These are phyloP conservation scores for Tenthredo mesomela DNA, from an alignment of 2,888 invertebrate genomes.

Conservation along the genomic window DNA sequence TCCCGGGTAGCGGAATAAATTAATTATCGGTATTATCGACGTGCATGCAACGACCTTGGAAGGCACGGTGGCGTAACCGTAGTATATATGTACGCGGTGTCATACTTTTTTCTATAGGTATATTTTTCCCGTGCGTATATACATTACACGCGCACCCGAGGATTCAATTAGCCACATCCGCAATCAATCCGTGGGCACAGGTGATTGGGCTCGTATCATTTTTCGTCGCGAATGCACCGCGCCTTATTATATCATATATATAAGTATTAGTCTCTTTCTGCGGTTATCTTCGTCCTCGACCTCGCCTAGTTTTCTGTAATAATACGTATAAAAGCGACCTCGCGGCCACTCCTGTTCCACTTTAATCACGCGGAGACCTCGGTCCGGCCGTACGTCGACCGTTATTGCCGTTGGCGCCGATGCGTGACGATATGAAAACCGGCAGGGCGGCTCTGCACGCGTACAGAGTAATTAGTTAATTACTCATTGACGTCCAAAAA, in stretches of 20 bases:
- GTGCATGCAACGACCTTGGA: background rate
- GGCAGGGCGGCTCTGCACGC: background rate
- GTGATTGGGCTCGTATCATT: background rate
- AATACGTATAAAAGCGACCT: background rate
- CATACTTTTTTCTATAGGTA: background rate
- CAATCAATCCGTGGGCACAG: conserved; percentile 1
- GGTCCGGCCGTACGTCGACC: background rate
- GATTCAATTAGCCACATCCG: conserved; percentile 20
- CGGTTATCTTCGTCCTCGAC: conserved; percentile 10
- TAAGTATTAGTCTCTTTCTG: too few relatives aligned
- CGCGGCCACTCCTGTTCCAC: conserved; percentile 39
- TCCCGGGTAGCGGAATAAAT: background rate
- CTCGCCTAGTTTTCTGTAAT: background rate
- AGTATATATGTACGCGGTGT: background rate
- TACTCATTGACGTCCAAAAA: conserved; percentile 8
- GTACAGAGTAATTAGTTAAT: conserved; percentile 36
- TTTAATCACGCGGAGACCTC: conserved; percentile 34
- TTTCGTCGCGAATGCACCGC: background rate
- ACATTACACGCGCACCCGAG: background rate
- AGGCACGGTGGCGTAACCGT: conserved; percentile 10
- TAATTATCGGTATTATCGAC: conserved; percentile 7
- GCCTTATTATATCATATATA: background rate
- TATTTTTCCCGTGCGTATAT: background rate
- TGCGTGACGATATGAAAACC: conserved; percentile 13
- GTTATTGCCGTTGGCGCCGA: conserved; percentile 5